phyloP scores from a whole-genome alignment of 2,113 vertebrate genomes.

The Gavialis gangeticus region DNA sequence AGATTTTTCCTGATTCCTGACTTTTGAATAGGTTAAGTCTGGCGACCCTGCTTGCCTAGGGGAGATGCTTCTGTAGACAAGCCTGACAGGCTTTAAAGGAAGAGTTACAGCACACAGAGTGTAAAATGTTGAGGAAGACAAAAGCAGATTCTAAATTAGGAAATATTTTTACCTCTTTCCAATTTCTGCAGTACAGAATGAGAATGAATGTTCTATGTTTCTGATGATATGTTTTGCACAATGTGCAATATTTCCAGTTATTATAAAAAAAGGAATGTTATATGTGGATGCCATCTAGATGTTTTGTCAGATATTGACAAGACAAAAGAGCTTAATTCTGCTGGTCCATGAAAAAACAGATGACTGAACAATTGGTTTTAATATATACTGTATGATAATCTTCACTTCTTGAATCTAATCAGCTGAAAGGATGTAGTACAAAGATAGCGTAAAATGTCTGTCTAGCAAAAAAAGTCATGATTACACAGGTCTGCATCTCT shows the following conservation, averaged over 20 bases:
- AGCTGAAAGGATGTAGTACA: neutral
- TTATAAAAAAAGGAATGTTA: neutral
- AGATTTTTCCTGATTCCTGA: neutral
- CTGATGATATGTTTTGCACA: neutral
- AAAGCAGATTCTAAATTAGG: slow-evolving; percentile 26
- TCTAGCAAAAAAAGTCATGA: neutral
- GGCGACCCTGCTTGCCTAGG: neutral
- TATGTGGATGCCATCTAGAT: neutral
- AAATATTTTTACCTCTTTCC: neutral
- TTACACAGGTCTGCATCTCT: neutral
- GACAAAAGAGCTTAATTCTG: neutral
- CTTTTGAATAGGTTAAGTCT: neutral
- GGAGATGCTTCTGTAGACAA: slow-evolving; percentile 21
- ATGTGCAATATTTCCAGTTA: neutral
- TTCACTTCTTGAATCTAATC: neutral
- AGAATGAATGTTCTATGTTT: neutral
- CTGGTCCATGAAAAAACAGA: neutral
- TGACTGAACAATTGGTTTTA: neutral
- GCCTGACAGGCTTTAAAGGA: neutral
- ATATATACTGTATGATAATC: neutral
- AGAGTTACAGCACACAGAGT: neutral
- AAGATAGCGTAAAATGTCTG: neutral
- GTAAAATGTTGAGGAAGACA: slow-evolving; percentile 1
- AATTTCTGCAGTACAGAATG: neutral
- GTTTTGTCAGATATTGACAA: neutral